Evolutionary conservation across 1,140 invertebrate genomes (phyloP).

Genomic region (Neotoxoptera formosana): DNA sequence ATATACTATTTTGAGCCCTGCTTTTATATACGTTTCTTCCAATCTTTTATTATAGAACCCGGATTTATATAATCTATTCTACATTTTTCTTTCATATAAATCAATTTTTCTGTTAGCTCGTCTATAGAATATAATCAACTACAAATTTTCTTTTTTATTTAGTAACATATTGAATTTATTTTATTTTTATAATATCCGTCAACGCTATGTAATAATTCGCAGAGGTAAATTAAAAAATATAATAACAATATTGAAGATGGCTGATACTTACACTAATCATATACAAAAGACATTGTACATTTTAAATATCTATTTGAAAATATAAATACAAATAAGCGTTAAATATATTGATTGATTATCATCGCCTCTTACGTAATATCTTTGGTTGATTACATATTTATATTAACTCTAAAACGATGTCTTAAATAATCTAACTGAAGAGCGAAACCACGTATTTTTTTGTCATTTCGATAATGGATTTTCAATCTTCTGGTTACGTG

Average conservation of each 20-base stretch:
- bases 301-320: background rate
- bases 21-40: constrained; percentile 13
- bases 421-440: background rate
- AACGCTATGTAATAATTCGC: background rate
- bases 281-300: no score
- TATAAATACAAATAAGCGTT: background rate
- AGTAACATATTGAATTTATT: background rate
- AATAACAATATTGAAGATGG: background rate
- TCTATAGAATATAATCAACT: background rate
- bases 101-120: background rate
- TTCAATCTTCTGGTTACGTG: background rate
- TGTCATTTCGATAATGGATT: constrained; percentile 26
- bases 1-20: background rate
- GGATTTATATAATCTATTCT: constrained; percentile 19
- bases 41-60: background rate
- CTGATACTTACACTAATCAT: no score
- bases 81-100: constrained; percentile 7
- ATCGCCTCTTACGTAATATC: background rate
- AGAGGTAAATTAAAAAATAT: background rate
- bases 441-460: background rate
- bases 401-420: background rate
- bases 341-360: background rate
- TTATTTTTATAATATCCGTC: background rate
- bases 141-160: background rate
- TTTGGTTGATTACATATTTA: background rate